phyloP scores from a whole-genome alignment of 1,140 invertebrate species.

The Akabosia matsudoensis region DNA sequence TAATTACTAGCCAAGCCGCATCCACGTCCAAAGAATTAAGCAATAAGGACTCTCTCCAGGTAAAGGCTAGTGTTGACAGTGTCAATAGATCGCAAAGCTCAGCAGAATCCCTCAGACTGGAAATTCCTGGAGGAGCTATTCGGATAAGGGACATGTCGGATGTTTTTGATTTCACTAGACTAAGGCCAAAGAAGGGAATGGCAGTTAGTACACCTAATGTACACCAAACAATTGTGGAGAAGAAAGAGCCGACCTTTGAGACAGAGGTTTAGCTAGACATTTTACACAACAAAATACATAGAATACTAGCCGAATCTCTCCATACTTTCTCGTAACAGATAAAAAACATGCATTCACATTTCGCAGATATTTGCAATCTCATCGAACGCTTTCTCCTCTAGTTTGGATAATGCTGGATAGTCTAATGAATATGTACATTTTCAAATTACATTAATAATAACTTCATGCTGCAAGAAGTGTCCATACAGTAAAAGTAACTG shows the following conservation, averaged over 20 bases:
- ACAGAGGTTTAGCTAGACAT: neutral
- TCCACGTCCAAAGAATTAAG: conserved; percentile 3
- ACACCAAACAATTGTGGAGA: neutral
- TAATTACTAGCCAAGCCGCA: neutral
- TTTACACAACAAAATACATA: neutral
- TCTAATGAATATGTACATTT: too few species aligned
- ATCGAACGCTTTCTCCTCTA: too few species aligned
- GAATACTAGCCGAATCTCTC: too few species aligned
- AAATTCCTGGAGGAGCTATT: neutral
- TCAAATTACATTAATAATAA: too few species aligned
- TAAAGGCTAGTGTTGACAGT: neutral
- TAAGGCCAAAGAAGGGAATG: neutral
- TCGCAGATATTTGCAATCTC: too few species aligned
- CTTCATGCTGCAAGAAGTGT: too few species aligned
- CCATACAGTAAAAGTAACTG: too few species aligned
- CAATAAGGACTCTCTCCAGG: neutral
- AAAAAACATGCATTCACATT: too few species aligned
- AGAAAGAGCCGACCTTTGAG: neutral
- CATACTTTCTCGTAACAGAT: too few species aligned
- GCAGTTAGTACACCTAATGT: neutral
- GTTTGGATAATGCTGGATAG: too few species aligned
- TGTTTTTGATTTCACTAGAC: neutral
- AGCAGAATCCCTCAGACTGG: neutral
- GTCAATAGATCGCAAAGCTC: neutral
- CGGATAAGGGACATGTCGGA: neutral